Percentiles rank a stretch among this genome's conserved stretches.
Evolutionary conservation across 2,113 vertebrate species (phyloP).

Genomic region (Pogonocichla stellata): DNA sequence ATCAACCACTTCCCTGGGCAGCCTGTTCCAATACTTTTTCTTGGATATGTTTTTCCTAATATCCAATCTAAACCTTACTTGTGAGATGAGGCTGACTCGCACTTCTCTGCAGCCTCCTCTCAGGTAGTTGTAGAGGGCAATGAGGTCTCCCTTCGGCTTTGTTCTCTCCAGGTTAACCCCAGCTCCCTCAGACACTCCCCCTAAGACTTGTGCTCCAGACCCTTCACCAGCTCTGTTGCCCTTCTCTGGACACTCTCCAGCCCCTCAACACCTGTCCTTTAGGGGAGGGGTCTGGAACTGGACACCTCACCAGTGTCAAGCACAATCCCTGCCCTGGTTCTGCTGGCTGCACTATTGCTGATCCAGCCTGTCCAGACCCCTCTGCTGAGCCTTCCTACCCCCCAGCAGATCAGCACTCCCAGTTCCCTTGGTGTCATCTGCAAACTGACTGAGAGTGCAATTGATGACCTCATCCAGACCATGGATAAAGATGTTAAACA

Average conservation of each 20-base stretch:
- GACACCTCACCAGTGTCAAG: no score
- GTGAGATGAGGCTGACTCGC: not conserved
- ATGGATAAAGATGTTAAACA: not conserved
- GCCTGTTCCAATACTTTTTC: not conserved
- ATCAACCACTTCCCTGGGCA: not conserved
- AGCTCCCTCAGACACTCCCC: not conserved
- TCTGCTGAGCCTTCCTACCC: not conserved
- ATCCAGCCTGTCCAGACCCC: not conserved
- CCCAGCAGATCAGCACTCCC: not conserved
- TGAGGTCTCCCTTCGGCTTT: not conserved
- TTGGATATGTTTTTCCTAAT: not conserved
- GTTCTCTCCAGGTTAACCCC: not conserved
- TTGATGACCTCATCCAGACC: no score
- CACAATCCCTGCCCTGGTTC: not conserved
- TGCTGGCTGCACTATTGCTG: not conserved
- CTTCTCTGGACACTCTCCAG: not conserved
- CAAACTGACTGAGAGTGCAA: not conserved
- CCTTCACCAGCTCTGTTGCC: rapidly evolving
- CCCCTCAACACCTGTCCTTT: not conserved
- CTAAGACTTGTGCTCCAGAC: not conserved
- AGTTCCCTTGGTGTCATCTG: no score
- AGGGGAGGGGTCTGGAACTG: not conserved
- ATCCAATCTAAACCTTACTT: not conserved
- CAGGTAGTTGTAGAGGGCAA: not conserved
- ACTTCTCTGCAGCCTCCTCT: not conserved